A percentile compares a stretch with the other conserved stretches of the same genome.
These are phyloP conservation scores for Grammomys surdaster DNA, from an alignment of 2,113 vertebrate species.

Conservation along the genomic window DNA sequence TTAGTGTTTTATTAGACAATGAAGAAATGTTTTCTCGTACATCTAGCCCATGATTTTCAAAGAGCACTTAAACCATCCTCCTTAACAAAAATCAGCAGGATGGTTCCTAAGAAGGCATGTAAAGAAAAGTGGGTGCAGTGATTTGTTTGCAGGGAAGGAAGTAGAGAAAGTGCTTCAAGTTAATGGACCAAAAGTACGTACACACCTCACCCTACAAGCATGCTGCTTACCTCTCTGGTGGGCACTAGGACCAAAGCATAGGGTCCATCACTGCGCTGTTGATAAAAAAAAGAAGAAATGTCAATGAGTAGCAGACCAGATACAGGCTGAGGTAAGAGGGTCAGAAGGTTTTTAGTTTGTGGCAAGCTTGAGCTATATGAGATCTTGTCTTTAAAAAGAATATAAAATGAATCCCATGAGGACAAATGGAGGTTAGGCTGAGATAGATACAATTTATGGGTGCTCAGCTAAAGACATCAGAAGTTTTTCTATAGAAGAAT, in stretches of 20 bases:
- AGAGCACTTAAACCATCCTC: not conserved
- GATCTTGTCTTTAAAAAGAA: not conserved
- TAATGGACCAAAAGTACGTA: rapidly evolving
- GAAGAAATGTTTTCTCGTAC: not conserved
- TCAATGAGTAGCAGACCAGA: not conserved
- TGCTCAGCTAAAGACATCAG: rapidly evolving
- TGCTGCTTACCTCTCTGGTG: constrained; percentile 94
- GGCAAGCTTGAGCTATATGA: not conserved
- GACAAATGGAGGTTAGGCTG: not conserved
- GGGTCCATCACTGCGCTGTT: constrained; percentile 93
- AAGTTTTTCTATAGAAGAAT: not conserved
- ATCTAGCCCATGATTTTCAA: not conserved
- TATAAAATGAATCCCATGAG: not conserved
- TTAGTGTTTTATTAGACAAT: not conserved
- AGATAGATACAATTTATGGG: not conserved
- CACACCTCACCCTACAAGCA: rapidly evolving
- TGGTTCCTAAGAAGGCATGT: not conserved
- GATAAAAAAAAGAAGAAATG: constrained; percentile 39
- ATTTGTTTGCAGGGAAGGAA: not conserved
- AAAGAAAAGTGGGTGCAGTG: not conserved
- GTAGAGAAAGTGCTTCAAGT: rapidly evolving
- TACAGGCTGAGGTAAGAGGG: not conserved
- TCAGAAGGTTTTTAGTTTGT: not conserved
- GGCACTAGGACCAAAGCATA: constrained; percentile 95
- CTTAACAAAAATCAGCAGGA: not conserved